phyloP scores from a whole-genome alignment of 2,888 invertebrate species.

The Erebia palarica region DNA sequence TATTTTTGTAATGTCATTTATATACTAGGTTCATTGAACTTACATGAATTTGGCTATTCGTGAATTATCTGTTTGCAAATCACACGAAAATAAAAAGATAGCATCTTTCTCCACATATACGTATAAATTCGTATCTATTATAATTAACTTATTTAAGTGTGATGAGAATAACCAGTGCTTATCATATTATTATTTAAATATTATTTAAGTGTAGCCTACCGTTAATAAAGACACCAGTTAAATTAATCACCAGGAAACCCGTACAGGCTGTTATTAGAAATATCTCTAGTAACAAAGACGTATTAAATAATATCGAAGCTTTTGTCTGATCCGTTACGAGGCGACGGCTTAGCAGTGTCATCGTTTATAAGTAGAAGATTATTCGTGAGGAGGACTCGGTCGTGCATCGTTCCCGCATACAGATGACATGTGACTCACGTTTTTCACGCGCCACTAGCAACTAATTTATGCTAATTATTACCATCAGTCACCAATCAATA shows the following conservation, averaged over 20 bases:
- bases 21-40: no score
- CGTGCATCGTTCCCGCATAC: slow-evolving; percentile 50
- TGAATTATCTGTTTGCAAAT: no score
- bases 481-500: slow-evolving; percentile 61
- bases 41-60: no score
- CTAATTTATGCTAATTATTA: slow-evolving; percentile 77
- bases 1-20: no score
- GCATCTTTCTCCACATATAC: no score
- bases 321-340: slow-evolving; percentile 42
- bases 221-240: not conserved
- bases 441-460: slow-evolving; percentile 76
- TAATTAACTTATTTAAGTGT: no score
- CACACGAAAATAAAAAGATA: no score
- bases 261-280: slow-evolving; percentile 13
- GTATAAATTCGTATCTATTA: no score
- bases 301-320: slow-evolving; percentile 35
- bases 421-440: slow-evolving; percentile 70
- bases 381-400: slow-evolving; percentile 44
- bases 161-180: no score
- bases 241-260: slow-evolving; percentile 6
- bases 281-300: slow-evolving; percentile 19
- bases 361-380: slow-evolving; percentile 48
- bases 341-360: slow-evolving; percentile 36
- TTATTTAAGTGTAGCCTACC: not conserved
- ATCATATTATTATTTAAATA: no score